phyloP scores from a whole-genome alignment of 2,888 invertebrate species.

The Clunio marinus region DNA sequence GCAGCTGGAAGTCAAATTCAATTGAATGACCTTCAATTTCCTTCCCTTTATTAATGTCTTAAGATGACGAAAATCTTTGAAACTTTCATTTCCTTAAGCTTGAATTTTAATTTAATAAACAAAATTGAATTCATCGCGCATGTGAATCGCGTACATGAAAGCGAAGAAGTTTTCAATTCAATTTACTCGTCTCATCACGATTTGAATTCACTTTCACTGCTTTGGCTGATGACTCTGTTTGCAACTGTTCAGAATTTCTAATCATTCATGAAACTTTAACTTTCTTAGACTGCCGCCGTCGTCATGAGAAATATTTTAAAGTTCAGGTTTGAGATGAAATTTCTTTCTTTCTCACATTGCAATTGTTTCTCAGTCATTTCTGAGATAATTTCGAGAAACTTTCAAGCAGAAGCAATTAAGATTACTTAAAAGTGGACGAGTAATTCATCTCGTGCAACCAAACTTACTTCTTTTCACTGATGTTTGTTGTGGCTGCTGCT shows the following conservation, averaged over 20 bases:
- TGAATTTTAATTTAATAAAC: too few relatives aligned
- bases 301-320: not conserved
- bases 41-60: too few relatives aligned
- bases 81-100: too few relatives aligned
- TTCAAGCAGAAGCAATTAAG: not conserved
- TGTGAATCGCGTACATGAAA: too few relatives aligned
- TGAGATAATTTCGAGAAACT: not conserved
- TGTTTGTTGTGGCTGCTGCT: slow-evolving; percentile 1
- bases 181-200: too few relatives aligned
- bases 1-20: too few relatives aligned
- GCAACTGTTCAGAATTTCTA: slow-evolving; percentile 10
- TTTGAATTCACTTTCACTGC: not conserved
- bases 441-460: not conserved
- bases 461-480: slow-evolving; percentile 31
- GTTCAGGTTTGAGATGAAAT: too few relatives aligned
- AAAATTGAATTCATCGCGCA: too few relatives aligned
- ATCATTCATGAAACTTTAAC: not conserved
- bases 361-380: not conserved
- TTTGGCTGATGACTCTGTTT: not conserved
- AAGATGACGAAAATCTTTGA: too few relatives aligned
- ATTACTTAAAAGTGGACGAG: not conserved
- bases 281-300: not conserved
- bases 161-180: too few relatives aligned
- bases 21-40: too few relatives aligned
- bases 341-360: not conserved